Evolutionary conservation across 92 coral and sea anemone genomes (phyloP), one percentile per base, ranked within the genome.

Genomic region (Palythoa heliodiscus): DNA sequence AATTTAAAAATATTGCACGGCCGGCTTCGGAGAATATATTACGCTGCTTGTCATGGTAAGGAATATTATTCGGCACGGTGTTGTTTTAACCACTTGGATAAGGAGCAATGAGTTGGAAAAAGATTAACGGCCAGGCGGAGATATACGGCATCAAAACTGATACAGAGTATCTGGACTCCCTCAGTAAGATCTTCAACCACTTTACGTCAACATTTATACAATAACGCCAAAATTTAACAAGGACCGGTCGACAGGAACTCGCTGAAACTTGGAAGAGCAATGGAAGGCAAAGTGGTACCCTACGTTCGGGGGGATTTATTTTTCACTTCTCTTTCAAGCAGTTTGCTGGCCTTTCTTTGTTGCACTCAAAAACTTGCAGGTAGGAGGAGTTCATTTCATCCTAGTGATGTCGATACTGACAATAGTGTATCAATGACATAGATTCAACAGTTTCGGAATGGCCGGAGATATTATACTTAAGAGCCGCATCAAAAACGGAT

Each of bases 101-200:
- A 76, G 53, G 39, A 25, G 25, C 11, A 48, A 52, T 4, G 10
- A 23, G 68, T 24, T 19, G 47, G 81, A 53, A 53, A 57, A 43
- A 53, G 81, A 76, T 76, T 76, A 76, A 14, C 81, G 35, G 35
- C 35, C 35, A n/a, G n/a, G n/a, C n/a, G 25, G n/a, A 24, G 40
- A 52, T 29, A 76, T 23, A 52, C 39, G 13, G 67, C 22, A 53
- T 76, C 47, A 69, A 76, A 25, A 14, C 22, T 76, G 29, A 52
- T 22, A 23, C 14, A 3, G 25, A 3, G 3, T 15, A 5, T 25
- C 4, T 11, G 17, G 5, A 23, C 35, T 29, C 3, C 72, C 23
- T 24, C 47, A 35, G 25, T 15, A 16, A 10, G 24, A 11, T 69
- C 47, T 2, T 25, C 3, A 43, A 43, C 6, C 50, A 43, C 9